A percentile compares a stretch with the other conserved stretches of the same genome.
phyloP scores from a whole-genome alignment of 2,797 vertebrate species.

The Pogoniulus pusillus region DNA sequence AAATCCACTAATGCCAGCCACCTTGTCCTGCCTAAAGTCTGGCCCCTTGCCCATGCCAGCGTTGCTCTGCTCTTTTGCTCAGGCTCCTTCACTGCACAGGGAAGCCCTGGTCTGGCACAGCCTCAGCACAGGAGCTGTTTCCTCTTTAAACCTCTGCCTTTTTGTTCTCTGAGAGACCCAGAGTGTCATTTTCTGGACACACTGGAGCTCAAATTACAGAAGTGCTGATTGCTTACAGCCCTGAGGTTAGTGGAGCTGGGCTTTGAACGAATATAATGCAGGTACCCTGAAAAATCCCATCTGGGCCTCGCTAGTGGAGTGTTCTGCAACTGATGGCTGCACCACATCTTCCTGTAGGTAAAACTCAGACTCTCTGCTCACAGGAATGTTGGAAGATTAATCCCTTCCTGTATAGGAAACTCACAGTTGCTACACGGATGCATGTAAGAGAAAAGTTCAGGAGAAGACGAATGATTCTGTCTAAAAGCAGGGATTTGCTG shows the following conservation, averaged over 20 bases:
- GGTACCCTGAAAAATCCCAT: neutral
- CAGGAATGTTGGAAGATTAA: neutral
- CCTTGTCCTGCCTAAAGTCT: neutral
- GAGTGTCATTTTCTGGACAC: neutral
- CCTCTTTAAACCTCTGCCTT: neutral
- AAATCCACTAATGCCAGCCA: neutral
- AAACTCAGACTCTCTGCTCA: neutral
- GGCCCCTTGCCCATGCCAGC: neutral
- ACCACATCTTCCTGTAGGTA: neutral
- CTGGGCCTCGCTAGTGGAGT: neutral
- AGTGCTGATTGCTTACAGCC: neutral
- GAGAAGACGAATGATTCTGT: constrained; percentile 17
- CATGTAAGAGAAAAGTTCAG: neutral
- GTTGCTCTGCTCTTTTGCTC: neutral
- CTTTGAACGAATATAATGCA: neutral
- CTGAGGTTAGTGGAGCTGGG: neutral
- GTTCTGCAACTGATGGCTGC: neutral
- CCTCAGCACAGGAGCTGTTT: neutral
- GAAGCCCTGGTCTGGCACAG: neutral
- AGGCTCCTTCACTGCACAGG: neutral
- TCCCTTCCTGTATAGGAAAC: neutral
- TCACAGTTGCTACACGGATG: neutral
- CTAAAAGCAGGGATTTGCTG: neutral
- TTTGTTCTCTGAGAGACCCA: neutral
- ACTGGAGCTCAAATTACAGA: neutral